phyloP scores from a whole-genome alignment of 2,797 vertebrate species.

The Triplophysa bombifrons region DNA sequence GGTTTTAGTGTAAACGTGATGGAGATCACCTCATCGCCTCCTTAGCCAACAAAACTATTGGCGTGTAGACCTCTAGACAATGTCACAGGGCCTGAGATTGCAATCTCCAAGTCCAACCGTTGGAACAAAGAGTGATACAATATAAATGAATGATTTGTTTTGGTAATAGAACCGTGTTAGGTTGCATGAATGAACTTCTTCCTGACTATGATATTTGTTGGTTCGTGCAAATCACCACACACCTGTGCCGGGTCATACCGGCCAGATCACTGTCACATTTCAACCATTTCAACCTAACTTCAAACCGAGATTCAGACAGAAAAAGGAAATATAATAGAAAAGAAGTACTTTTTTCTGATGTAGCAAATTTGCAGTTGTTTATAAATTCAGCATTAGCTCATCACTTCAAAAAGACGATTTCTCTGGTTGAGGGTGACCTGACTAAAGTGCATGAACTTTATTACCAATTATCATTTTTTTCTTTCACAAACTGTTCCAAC shows the following conservation, averaged over 20 bases:
- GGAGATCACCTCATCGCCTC: slow-evolving; percentile 44
- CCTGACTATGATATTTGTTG: slow-evolving; percentile 40
- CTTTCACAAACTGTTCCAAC: slow-evolving; percentile 40
- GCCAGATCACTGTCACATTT: slow-evolving; percentile 23
- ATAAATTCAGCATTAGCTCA: neutral
- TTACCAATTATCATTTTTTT: slow-evolving; percentile 34
- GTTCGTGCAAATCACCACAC: slow-evolving; percentile 67
- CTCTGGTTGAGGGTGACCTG: slow-evolving; percentile 16
- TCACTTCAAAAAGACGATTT: neutral
- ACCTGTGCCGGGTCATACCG: slow-evolving; percentile 46
- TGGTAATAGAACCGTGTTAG: slow-evolving; percentile 44
- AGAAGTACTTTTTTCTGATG: neutral
- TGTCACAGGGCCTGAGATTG: slow-evolving; percentile 53
- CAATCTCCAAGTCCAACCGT: slow-evolving; percentile 56
- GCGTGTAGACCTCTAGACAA: slow-evolving; percentile 48
- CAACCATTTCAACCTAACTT: too few relatives aligned
- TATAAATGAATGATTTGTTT: slow-evolving; percentile 60
- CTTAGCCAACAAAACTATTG: slow-evolving; percentile 49
- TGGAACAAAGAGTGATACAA: slow-evolving; percentile 62
- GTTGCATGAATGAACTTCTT: slow-evolving; percentile 57
- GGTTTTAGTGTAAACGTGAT: slow-evolving; percentile 49
- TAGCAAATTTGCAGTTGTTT: neutral
- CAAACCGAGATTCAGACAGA: too few relatives aligned
- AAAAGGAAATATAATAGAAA: too few relatives aligned
- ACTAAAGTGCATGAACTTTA: slow-evolving; percentile 37